Evolutionary conservation across 2,797 vertebrate species (phyloP).

Genomic region (Dendrocincla fuliginosa): DNA sequence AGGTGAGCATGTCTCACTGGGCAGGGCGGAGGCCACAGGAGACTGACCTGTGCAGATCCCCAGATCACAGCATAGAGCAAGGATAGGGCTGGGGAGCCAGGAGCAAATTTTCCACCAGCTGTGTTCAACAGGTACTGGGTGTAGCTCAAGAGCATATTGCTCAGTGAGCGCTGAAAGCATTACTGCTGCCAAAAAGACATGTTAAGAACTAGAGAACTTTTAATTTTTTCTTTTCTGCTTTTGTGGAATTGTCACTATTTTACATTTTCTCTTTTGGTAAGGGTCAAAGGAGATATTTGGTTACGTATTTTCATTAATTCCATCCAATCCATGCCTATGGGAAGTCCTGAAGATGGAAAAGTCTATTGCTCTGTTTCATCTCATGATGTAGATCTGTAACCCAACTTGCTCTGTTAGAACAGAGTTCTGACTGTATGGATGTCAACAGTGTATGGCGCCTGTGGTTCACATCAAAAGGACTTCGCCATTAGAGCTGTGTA

Average conservation of each 20-base stretch:
- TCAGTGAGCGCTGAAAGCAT: background rate
- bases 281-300: background rate
- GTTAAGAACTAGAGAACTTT: background rate
- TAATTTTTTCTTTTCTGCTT: background rate
- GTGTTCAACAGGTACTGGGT: background rate
- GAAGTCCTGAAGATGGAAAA: background rate
- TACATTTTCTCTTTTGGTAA: background rate
- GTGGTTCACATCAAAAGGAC: background rate
- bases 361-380: background rate
- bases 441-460: background rate
- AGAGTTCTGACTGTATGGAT: background rate
- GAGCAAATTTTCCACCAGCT: background rate
- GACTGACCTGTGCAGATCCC: background rate
- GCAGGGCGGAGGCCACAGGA: background rate
- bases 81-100: background rate
- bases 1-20: background rate
- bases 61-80: background rate
- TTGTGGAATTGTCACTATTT: background rate
- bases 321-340: background rate
- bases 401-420: background rate
- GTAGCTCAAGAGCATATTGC: background rate
- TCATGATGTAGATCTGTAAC: background rate
- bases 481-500: background rate
- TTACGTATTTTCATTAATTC: background rate
- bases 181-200: background rate